Evolutionary conservation across 2,888 invertebrate species (phyloP).

Genomic region (Tupiocoris notatus): DNA sequence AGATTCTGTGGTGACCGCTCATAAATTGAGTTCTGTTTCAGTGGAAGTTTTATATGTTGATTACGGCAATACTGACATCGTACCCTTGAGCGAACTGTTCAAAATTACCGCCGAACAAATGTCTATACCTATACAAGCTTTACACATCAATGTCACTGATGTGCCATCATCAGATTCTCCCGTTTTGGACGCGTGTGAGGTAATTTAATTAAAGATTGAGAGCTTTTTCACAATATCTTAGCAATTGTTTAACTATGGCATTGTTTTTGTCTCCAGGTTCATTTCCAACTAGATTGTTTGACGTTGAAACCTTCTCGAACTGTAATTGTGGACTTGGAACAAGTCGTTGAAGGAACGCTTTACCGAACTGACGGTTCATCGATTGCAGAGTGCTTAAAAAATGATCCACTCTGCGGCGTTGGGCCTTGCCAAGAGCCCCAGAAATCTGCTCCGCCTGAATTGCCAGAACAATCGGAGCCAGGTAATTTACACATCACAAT

Average conservation of each 20-base stretch:
- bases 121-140: constrained; percentile 21
- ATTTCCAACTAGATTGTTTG: constrained; percentile 13
- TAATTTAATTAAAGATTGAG: too few relatives aligned
- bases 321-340: constrained; percentile 5
- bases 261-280: constrained; percentile 9
- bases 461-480: too few relatives aligned
- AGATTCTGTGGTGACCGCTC: too few relatives aligned
- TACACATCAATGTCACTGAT: constrained; percentile 20
- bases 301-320: constrained; percentile 18
- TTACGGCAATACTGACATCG: constrained; percentile 19
- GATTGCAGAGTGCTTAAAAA: constrained; percentile 7
- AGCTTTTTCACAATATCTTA: too few relatives aligned
- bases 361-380: constrained; percentile 6
- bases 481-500: too few relatives aligned
- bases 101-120: constrained; percentile 18
- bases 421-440: not conserved
- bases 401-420: constrained; percentile 1
- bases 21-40: too few relatives aligned
- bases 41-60: constrained; percentile 33
- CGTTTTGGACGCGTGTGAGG: constrained; percentile 10
- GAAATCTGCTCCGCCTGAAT: too few relatives aligned
- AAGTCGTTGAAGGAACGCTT: constrained; percentile 18
- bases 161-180: constrained; percentile 1
- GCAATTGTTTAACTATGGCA: too few relatives aligned
- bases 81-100: constrained; percentile 21